Conservation (phyloP, 2,113 vertebrate genomes). For the Xiphias gladius region DNA sequence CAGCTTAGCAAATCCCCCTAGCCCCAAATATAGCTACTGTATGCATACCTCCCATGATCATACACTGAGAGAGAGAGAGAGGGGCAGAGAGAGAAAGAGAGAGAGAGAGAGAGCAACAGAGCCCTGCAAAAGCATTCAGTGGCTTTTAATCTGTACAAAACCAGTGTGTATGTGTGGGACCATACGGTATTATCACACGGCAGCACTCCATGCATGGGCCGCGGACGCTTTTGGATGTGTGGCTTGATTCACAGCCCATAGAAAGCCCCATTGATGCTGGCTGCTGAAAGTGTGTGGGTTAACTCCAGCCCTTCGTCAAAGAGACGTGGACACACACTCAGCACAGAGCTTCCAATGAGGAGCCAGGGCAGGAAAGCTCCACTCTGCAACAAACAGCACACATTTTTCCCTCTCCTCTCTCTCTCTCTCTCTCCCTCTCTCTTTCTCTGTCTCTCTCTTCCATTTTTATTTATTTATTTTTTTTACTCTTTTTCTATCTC, state of each 20-base stretch:
- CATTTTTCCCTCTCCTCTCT: constrained; percentile 23
- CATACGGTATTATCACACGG: constrained; percentile 39
- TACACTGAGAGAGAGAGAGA: constrained; percentile 14
- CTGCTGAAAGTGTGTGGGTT: constrained; percentile 58
- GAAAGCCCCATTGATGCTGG: constrained; percentile 59
- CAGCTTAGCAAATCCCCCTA: constrained; percentile 60
- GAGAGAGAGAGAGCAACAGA: constrained; percentile 12
- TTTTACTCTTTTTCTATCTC: constrained; percentile 30
- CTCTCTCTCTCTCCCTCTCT: neutral
- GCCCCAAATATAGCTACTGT: constrained; percentile 66
- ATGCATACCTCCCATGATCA: constrained; percentile 64
- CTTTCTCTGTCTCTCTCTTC: neutral
- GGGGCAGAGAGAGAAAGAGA: constrained; percentile 6
- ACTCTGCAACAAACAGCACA: constrained; percentile 72
- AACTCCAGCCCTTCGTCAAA: constrained; percentile 59
- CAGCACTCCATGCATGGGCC: constrained; percentile 40
- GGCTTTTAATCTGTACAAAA: constrained; percentile 60
- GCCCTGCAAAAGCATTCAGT: constrained; percentile 46
- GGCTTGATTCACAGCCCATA: constrained; percentile 57
- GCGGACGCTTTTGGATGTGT: constrained; percentile 51
- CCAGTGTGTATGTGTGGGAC: constrained; percentile 43
- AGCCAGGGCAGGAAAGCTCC: constrained; percentile 59
- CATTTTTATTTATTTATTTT: constrained; percentile 6
- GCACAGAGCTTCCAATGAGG: constrained; percentile 55
- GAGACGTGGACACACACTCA: constrained; percentile 55